Conservation (phyloP, 2,888 invertebrate genomes). For the Plemyria rubiginata region DNA sequence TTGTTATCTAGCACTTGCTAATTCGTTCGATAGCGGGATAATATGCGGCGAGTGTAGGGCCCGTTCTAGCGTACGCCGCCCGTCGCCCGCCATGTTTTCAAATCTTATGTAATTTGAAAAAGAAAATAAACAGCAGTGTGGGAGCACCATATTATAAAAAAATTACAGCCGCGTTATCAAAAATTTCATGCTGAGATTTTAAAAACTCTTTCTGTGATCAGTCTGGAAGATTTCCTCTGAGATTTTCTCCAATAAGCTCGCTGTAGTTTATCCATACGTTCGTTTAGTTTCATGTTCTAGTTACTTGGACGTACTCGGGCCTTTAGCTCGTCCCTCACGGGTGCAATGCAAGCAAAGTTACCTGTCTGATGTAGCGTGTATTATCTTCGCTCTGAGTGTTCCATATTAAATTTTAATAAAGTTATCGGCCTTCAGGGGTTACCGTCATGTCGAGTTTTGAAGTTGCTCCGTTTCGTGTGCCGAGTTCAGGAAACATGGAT, state of each 20-base stretch:
- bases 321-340: slow-evolving; percentile 20
- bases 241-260: neutral
- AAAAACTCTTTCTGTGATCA: neutral
- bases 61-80: no score
- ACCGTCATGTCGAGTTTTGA: slow-evolving; percentile 25
- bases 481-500: neutral
- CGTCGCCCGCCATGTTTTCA: no score
- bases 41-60: no score
- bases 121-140: no score
- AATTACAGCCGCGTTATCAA: no score
- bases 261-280: neutral
- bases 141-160: no score
- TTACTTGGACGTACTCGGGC: neutral
- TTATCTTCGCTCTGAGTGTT: slow-evolving; percentile 27
- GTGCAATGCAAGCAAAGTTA: slow-evolving; percentile 32
- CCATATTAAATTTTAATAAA: slow-evolving; percentile 29
- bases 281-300: neutral
- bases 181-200: no score
- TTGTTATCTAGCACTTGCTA: no score
- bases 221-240: neutral
- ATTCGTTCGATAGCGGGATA: no score
- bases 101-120: no score
- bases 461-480: slow-evolving; percentile 22
- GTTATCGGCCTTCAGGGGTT: slow-evolving; percentile 26
- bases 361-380: slow-evolving; percentile 26